These are phyloP conservation scores for Congeria kusceri DNA, from an alignment of 2,888 invertebrate species.

Conservation along the genomic window DNA sequence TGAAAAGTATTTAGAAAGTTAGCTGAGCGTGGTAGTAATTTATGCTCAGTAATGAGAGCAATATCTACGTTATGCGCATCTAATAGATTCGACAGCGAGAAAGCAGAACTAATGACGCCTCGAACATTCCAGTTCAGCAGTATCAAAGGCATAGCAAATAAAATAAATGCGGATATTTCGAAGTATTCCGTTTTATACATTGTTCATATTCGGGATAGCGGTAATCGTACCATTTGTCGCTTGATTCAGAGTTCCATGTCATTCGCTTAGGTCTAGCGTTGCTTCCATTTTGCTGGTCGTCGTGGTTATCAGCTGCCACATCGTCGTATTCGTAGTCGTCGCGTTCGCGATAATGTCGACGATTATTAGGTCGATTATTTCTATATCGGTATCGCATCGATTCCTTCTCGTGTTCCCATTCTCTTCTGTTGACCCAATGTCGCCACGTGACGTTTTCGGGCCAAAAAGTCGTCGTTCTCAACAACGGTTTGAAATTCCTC, in stretches of 20 bases:
- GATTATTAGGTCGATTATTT: neutral
- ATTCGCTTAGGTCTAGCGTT: neutral
- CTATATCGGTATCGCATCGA: no score
- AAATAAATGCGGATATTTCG: neutral
- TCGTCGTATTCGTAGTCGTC: no score
- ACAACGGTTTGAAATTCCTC: no score
- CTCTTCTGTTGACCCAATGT: no score
- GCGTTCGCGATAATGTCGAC: neutral
- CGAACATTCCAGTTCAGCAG: slow-evolving; percentile 5
- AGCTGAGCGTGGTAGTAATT: neutral
- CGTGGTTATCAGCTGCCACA: no score
- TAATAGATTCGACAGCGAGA: neutral
- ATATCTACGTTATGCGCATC: neutral
- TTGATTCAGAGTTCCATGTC: neutral
- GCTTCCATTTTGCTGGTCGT: no score
- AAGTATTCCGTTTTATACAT: no score
- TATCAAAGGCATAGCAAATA: no score
- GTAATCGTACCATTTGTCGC: neutral
- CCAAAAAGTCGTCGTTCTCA: neutral
- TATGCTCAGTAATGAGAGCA: slow-evolving; percentile 9
- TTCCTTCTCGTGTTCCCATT: no score
- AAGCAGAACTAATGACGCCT: slow-evolving; percentile 1
- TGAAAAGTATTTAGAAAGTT: neutral
- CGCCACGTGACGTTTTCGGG: neutral
- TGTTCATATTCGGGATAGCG: neutral